Percentiles rank a stretch among this genome's conserved stretches.
Evolutionary conservation across 2,888 invertebrate genomes (phyloP).

Genomic region (Sisyra nigra): DNA sequence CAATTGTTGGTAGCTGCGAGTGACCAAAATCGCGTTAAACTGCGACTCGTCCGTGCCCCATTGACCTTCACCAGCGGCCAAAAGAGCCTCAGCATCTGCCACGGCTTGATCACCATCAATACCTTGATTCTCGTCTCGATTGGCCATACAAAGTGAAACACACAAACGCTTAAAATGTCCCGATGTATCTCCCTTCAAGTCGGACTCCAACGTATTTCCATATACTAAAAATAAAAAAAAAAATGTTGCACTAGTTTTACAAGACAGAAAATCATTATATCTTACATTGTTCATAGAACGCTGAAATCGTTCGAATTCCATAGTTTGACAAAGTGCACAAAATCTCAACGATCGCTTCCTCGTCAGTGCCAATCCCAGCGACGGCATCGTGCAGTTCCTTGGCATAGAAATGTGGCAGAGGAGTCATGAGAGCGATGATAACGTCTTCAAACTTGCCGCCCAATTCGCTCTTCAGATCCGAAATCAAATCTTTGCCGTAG

Average conservation of each 20-base stretch:
- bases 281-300: conserved; percentile 68
- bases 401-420: conserved; percentile 78
- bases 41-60: conserved; percentile 86
- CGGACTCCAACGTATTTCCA: conserved; percentile 64
- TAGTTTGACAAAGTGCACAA: conserved; percentile 83
- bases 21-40: conserved; percentile 73
- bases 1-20: conserved; percentile 79
- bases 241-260: neutral
- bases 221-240: conserved; percentile 43
- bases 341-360: conserved; percentile 83
- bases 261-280: neutral
- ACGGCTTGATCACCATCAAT: conserved; percentile 66
- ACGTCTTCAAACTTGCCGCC: conserved; percentile 82
- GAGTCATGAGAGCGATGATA: conserved; percentile 80
- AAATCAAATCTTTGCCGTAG: conserved; percentile 70
- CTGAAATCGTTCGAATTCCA: conserved; percentile 69
- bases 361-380: conserved; percentile 73
- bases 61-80: conserved; percentile 62
- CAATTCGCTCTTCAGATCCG: conserved; percentile 76
- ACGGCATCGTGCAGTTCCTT: conserved; percentile 80
- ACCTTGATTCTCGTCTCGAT: conserved; percentile 78
- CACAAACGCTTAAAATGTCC: conserved; percentile 89
- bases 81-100: conserved; percentile 67
- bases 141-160: conserved; percentile 74
- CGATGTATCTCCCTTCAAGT: conserved; percentile 82